Conservation (phyloP, 2,113 vertebrate species). For the Nycticryphes semicollaris region DNA sequence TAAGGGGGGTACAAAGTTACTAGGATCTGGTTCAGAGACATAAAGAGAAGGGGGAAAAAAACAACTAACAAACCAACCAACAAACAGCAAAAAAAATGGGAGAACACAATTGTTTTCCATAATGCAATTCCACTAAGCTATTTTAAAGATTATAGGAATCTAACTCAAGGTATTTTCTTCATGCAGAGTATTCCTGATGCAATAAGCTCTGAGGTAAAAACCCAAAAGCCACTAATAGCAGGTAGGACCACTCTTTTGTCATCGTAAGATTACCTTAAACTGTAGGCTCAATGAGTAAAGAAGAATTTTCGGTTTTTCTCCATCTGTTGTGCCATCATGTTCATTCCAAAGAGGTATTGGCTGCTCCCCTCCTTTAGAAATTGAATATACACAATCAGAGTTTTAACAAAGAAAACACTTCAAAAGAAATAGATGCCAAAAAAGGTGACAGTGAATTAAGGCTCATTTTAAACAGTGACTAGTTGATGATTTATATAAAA, state of each 20-base stretch:
- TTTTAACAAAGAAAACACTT: background rate
- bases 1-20: background rate
- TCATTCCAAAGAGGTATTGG: constrained; percentile 99
- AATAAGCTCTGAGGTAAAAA: background rate
- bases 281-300: constrained; percentile 94
- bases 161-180: background rate
- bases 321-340: constrained; percentile 90
- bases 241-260: background rate
- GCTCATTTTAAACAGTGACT: background rate
- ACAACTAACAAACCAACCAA: background rate
- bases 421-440: background rate
- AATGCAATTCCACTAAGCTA: background rate
- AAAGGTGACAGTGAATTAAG: background rate
- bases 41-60: background rate
- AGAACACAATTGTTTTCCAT: background rate
- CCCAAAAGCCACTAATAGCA: background rate
- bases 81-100: background rate
- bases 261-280: constrained; percentile 85
- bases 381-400: background rate
- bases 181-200: background rate
- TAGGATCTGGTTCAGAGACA: background rate
- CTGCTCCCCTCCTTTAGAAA: constrained; percentile 89
- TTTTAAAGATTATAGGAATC: background rate
- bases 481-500: background rate
- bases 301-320: constrained; percentile 97